These are phyloP conservation scores for Hippoglossus hippoglossus DNA, from an alignment of 2,797 vertebrate genomes.

Conservation along the genomic window DNA sequence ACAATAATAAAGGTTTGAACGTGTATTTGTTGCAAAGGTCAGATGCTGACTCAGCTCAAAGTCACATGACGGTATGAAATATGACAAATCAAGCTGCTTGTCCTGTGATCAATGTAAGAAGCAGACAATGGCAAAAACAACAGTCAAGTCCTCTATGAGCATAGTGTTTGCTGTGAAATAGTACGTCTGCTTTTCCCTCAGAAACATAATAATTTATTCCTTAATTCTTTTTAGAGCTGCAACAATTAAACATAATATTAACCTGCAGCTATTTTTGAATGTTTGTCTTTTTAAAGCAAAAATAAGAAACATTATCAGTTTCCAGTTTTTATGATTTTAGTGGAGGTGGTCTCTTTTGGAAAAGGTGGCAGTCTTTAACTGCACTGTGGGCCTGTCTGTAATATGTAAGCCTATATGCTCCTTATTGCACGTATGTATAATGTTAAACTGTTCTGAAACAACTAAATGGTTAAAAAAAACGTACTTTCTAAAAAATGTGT, in stretches of 20 bases:
- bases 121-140: no score
- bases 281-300: background rate
- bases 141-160: no score
- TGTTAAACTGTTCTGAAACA: background rate
- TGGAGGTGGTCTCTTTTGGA: background rate
- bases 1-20: constrained; percentile 25
- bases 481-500: background rate
- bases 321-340: background rate
- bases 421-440: background rate
- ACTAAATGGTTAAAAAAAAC: background rate
- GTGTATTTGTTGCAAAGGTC: no score
- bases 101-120: no score
- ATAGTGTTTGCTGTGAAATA: no score
- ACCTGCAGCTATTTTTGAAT: background rate
- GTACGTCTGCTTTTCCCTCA: background rate
- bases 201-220: background rate
- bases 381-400: background rate
- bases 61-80: no score
- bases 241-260: constrained; percentile 5
- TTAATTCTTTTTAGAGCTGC: background rate
- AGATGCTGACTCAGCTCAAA: no score
- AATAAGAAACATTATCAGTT: background rate
- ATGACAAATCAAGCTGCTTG: no score
- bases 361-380: rapidly evolving
- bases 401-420: background rate